phyloP scores from a whole-genome alignment of 2,113 vertebrate species.

The Ciconia stormi region DNA sequence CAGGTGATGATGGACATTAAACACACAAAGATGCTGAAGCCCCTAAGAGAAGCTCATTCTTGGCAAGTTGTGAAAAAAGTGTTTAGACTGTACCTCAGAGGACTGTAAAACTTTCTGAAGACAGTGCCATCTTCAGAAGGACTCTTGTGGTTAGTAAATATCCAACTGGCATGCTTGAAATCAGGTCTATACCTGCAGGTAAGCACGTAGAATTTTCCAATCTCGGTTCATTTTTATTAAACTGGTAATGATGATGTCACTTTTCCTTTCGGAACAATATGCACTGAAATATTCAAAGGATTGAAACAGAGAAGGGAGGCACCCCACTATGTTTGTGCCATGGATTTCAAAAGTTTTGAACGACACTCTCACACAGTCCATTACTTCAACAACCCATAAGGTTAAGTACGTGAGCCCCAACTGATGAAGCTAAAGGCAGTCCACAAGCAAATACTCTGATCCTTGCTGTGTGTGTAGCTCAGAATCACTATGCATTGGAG shows the following conservation, averaged over 20 bases:
- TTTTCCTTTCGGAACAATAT: neutral
- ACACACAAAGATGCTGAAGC: neutral
- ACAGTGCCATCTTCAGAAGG: neutral
- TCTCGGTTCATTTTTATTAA: neutral
- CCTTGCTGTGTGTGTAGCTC: neutral
- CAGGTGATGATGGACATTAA: neutral
- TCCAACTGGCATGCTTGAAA: neutral
- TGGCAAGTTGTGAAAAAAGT: neutral
- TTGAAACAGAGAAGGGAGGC: neutral
- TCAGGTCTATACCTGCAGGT: slow-evolving; percentile 1
- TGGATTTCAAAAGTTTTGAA: neutral
- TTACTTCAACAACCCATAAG: neutral
- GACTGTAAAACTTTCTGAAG: neutral
- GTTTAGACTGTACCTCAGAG: neutral
- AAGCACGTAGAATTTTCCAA: neutral
- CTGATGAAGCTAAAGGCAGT: neutral
- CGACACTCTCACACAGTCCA: neutral
- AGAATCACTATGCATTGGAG: neutral
- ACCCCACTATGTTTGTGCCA: neutral
- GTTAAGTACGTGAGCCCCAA: neutral
- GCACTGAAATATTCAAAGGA: neutral
- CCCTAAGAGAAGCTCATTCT: neutral
- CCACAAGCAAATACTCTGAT: neutral
- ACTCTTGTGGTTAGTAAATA: neutral
- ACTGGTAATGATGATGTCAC: neutral